phyloP scores from a whole-genome alignment of 2,888 invertebrate species.

The Dione juno region DNA sequence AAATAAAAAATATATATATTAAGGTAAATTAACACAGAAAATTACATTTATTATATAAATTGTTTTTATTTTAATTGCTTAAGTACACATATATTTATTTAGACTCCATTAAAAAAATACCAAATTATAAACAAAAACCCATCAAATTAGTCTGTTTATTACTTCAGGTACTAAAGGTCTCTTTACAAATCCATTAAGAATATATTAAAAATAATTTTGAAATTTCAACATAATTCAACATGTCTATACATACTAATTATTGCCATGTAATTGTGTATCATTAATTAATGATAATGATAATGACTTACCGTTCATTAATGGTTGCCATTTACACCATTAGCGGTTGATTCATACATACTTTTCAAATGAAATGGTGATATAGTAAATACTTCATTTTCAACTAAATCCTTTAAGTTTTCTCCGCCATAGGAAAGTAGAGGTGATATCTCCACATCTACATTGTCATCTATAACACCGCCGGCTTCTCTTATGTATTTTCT shows the following conservation, averaged over 20 bases:
- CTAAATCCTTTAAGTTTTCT: conserved; percentile 89
- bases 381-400: conserved; percentile 86
- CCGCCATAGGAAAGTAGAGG: conserved; percentile 95
- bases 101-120: background rate
- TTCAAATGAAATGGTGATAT: conserved; percentile 86
- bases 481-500: conserved; percentile 90
- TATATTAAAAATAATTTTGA: conserved; percentile 11
- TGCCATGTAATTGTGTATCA: conserved; percentile 2
- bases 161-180: conserved; percentile 24
- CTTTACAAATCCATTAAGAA: conserved; percentile 20
- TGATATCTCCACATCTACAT: conserved; percentile 93
- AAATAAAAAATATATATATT: conserved; percentile 1
- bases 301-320: conserved; percentile 52
- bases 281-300: conserved; percentile 21
- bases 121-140: background rate
- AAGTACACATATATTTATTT: background rate
- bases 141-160: background rate
- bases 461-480: conserved; percentile 88
- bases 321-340: conserved; percentile 72
- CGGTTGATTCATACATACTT: conserved; percentile 66
- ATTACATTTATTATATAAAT: background rate
- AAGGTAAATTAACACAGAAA: background rate
- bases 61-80: background rate
- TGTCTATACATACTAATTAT: conserved; percentile 25
- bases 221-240: background rate